A percentile compares a stretch with the other conserved stretches of the same genome.
phyloP scores from a whole-genome alignment of 2,797 vertebrate genomes.

The Prunella strophiata region DNA sequence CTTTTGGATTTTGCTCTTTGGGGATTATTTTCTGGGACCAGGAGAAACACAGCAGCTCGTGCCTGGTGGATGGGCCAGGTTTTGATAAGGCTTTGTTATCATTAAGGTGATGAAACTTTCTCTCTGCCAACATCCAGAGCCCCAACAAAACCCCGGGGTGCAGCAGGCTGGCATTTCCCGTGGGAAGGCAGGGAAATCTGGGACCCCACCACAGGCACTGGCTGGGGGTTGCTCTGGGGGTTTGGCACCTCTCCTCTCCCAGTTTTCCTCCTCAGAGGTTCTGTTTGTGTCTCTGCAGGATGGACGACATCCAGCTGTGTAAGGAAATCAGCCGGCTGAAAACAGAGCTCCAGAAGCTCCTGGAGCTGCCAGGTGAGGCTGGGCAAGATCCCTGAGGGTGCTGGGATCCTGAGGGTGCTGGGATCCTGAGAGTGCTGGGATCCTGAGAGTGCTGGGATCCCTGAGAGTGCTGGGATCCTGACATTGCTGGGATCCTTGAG shows the following conservation, averaged over 20 bases:
- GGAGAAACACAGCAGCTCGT: background rate
- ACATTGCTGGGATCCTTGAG: no score
- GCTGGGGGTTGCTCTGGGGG: background rate
- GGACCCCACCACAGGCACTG: fast-evolving
- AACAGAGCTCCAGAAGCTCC: slow-evolving; percentile 84
- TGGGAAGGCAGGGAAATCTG: background rate
- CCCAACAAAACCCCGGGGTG: background rate
- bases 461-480: no score
- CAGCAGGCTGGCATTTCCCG: fast-evolving
- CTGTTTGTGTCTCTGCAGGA: slow-evolving; percentile 73
- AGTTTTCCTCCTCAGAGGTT: background rate
- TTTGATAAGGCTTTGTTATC: background rate
- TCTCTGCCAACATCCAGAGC: background rate
- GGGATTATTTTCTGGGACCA: background rate
- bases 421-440: no score
- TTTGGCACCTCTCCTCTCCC: background rate
- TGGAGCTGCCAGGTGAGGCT: slow-evolving; percentile 72
- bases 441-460: no score
- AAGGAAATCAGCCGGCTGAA: slow-evolving; percentile 88
- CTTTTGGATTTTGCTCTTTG: background rate
- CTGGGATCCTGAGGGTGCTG: no score
- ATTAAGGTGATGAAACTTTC: background rate
- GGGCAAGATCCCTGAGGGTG: no score
- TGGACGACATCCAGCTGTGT: slow-evolving; percentile 92
- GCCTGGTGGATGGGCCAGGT: background rate